Base-by-base conservation (phyloP, 2,113 vertebrate species). In the Neodon shergylaensis region DNA sequence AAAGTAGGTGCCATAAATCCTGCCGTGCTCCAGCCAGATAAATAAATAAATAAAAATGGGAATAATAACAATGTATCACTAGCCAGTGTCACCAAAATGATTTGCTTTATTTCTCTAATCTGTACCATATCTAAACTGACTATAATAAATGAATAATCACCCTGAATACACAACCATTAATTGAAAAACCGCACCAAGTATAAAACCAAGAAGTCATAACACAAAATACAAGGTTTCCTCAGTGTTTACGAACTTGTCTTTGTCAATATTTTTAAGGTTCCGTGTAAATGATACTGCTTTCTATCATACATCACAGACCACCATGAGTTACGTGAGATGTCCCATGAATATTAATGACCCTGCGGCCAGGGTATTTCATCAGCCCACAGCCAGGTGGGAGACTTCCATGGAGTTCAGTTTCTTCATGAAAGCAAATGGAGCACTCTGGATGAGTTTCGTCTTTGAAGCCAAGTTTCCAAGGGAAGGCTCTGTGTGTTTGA, bases 71-170 rank as follows among this genome's bases (percentile, higher is more conserved):
- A 98, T 98, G 98, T 98, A 98, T 99, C 98, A 98, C 98, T 98
- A 98, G 97, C 98, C 98, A 97, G 96, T 99, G 98, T 98, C 98
- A 98, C 97, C 85, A 96, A 98, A 98, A 98, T 99, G 98, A 99
- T 99, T 99, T 99, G 99, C 98, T 99, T 98, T 98, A 98, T 97
- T 98, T 97, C 97, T 98, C 98, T 98, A 99, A 99, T 99, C 98
- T 98, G 98, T 97, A 98, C 98, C 98, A 93, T 98, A 99, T 99
- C 99, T 98, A 98, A 99, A 98, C 98, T 98, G 98, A 98, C 99
- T 98, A 98, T 98, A 99, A 98, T 99, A 99, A 99, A 99, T 99
- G 99, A 99, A 98, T 99, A 99, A 99, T 99, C 98, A 97, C 97
- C 97, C 97, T 47, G 96, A 98, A 98, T 98, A 98, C 97, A 97